These are phyloP conservation scores for Orthosia cruda DNA, from an alignment of 2,888 invertebrate genomes.

Conservation along the genomic window DNA sequence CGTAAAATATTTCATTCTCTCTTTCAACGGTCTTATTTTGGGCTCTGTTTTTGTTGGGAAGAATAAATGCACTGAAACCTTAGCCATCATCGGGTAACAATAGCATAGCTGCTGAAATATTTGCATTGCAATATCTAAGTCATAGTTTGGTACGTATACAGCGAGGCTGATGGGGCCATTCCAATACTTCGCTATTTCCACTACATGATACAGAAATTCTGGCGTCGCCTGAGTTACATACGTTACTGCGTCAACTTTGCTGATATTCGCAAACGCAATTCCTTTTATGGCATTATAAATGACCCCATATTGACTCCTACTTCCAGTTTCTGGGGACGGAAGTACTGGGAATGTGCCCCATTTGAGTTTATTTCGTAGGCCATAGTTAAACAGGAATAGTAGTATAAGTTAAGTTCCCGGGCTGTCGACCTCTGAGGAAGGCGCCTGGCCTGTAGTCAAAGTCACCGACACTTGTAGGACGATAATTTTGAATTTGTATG, in stretches of 20 bases:
- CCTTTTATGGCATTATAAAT: constrained; percentile 92
- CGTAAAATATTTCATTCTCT: constrained; percentile 70
- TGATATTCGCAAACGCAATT: constrained; percentile 81
- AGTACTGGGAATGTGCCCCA: constrained; percentile 87
- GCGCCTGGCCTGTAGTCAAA: constrained; percentile 86
- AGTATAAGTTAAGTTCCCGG: constrained; percentile 90
- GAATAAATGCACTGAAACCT: constrained; percentile 94
- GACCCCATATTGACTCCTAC: constrained; percentile 92
- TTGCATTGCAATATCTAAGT: constrained; percentile 92
- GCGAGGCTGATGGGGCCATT: constrained; percentile 94
- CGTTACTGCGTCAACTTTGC: constrained; percentile 91
- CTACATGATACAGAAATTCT: constrained; percentile 93
- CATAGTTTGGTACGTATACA: constrained; percentile 93
- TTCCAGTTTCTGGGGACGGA: constrained; percentile 92
- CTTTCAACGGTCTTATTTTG: constrained; percentile 71
- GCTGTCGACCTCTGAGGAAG: constrained; percentile 88
- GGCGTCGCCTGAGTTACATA: constrained; percentile 94
- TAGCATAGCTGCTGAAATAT: constrained; percentile 93
- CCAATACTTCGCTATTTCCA: constrained; percentile 94
- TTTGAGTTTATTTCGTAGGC: constrained; percentile 90
- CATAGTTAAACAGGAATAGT: constrained; percentile 93
- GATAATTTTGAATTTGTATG: too few species aligned
- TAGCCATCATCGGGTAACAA: constrained; percentile 93
- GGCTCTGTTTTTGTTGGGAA: constrained; percentile 92
- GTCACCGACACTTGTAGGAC: constrained; percentile 85